phyloP scores from a whole-genome alignment of 2,888 invertebrate genomes.

The Pollenia labialis region DNA sequence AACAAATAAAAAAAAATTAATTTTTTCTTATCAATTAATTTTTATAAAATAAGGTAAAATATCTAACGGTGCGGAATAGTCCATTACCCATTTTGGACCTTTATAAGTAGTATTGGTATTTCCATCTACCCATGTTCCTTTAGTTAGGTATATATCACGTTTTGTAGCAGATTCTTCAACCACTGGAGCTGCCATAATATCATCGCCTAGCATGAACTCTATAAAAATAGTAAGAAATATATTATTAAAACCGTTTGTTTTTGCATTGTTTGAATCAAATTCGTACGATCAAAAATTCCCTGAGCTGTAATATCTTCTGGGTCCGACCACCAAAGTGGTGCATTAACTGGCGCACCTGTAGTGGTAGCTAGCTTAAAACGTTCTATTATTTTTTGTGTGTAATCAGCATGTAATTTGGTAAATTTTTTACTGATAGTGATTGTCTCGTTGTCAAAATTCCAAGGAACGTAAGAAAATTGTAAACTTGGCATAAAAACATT shows the following conservation, averaged over 20 bases:
- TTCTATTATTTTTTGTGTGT: constrained; percentile 86
- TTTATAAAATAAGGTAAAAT: constrained; percentile 89
- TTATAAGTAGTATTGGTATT: constrained; percentile 84
- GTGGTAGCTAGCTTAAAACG: constrained; percentile 87
- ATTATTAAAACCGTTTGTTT: not conserved
- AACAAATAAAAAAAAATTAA: not conserved
- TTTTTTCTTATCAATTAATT: constrained; percentile 32
- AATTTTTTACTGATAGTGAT: constrained; percentile 87
- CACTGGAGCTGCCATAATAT: constrained; percentile 91
- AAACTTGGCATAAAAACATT: constrained; percentile 91
- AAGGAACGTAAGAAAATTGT: constrained; percentile 91
- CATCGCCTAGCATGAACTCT: constrained; percentile 92
- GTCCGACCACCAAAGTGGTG: constrained; percentile 94
- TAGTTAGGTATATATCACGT: constrained; percentile 91
- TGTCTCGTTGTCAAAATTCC: constrained; percentile 88
- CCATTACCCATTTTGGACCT: constrained; percentile 87
- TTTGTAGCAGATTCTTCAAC: constrained; percentile 86
- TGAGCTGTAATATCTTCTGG: constrained; percentile 87
- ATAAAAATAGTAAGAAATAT: constrained; percentile 66
- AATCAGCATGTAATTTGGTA: constrained; percentile 87
- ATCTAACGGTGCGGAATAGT: constrained; percentile 88
- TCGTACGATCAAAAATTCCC: constrained; percentile 86
- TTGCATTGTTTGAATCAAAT: not conserved
- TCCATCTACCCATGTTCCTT: constrained; percentile 89
- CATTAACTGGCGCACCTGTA: constrained; percentile 89